phyloP scores from a whole-genome alignment of 2,888 invertebrate genomes.

The Drosophila rellima region DNA sequence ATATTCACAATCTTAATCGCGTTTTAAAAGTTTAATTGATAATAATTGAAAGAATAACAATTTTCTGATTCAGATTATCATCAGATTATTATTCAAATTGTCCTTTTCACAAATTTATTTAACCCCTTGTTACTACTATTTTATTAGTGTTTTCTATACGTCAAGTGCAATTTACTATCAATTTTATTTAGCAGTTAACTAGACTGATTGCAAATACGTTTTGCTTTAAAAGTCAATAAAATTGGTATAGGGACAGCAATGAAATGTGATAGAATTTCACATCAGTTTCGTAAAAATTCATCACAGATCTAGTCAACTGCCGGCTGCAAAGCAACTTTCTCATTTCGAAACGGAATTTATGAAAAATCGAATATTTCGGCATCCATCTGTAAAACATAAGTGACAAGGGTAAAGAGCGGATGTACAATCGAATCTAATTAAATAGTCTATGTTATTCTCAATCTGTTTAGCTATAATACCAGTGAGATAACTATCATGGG shows the following conservation, averaged over 20 bases:
- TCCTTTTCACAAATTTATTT: no score
- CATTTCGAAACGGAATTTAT: slow-evolving; percentile 62
- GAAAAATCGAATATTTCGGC: slow-evolving; percentile 35
- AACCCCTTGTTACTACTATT: no score
- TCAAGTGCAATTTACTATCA: no score
- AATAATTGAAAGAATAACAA: background rate
- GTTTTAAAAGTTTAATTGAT: background rate
- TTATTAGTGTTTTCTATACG: no score
- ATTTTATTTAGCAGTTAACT: no score
- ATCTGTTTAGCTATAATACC: background rate
- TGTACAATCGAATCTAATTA: background rate
- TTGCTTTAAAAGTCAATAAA: background rate
- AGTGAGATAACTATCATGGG: slow-evolving; percentile 51
- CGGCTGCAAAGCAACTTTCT: slow-evolving; percentile 28
- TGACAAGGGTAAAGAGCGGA: slow-evolving; percentile 19
- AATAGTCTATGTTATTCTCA: no score
- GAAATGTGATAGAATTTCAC: background rate
- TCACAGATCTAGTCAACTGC: slow-evolving; percentile 31
- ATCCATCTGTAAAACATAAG: slow-evolving; percentile 28
- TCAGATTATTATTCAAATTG: no score
- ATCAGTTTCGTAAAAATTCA: slow-evolving; percentile 14
- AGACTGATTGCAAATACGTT: slow-evolving; percentile 1
- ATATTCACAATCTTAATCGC: background rate
- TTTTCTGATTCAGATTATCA: background rate
- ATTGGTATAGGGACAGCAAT: background rate